Percentiles rank a stretch among this genome's conserved stretches.
phyloP scores from a whole-genome alignment of 2,113 vertebrate genomes.

The Lepisosteus oculatus region DNA sequence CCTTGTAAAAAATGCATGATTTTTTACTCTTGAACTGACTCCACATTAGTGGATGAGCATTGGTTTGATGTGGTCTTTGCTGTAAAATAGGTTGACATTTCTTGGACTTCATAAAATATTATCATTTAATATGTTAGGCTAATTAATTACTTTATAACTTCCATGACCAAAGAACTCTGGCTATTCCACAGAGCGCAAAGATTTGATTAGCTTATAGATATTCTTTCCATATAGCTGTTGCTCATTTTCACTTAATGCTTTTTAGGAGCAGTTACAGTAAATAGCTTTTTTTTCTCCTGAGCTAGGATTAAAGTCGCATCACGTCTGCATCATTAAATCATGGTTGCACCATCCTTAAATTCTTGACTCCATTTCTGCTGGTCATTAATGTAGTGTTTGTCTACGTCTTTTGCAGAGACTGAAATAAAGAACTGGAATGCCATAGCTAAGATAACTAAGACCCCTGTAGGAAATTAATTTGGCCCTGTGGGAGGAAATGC shows the following conservation, averaged over 20 bases:
- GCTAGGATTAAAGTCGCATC: conserved; percentile 5
- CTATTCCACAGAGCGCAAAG: no score
- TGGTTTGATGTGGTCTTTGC: no score
- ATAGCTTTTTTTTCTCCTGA: background rate
- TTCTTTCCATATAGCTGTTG: background rate
- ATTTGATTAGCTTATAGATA: no score
- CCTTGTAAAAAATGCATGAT: no score
- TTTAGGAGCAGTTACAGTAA: background rate
- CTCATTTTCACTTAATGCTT: background rate
- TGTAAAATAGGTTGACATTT: no score
- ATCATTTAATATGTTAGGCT: no score
- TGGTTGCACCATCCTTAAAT: conserved; percentile 2
- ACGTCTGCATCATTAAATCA: conserved; percentile 14
- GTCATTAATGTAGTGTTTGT: conserved; percentile 8
- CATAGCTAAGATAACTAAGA: background rate
- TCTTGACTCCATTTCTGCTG: conserved; percentile 1
- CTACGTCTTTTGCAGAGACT: background rate
- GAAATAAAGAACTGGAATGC: background rate
- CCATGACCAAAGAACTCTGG: no score
- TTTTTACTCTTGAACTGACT: no score
- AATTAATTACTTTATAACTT: no score
- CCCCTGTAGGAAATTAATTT: conserved; percentile 2
- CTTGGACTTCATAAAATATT: no score
- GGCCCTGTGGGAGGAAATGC: conserved; percentile 4
- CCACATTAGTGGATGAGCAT: no score